Percentiles rank a stretch among this genome's conserved stretches.
These are phyloP conservation scores for Opisthograptis luteolata DNA, from an alignment of 2,888 invertebrate species.

Conservation along the genomic window DNA sequence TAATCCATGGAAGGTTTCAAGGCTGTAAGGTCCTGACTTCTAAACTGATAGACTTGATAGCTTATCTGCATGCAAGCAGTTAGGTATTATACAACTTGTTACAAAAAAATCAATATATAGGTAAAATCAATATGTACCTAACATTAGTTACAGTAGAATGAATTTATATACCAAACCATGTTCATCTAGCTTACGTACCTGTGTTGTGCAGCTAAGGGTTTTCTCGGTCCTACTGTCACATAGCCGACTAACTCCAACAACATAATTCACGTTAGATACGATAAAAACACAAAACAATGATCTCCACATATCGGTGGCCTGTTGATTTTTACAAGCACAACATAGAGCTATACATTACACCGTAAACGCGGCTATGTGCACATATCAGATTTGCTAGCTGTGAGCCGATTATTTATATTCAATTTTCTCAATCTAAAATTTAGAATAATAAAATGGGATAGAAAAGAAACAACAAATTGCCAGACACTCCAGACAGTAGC, in stretches of 20 bases:
- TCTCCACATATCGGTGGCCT: slow-evolving; percentile 46
- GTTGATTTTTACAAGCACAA: slow-evolving; percentile 17
- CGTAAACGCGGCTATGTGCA: slow-evolving; percentile 7
- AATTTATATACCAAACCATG: no score
- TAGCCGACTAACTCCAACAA: slow-evolving; percentile 52
- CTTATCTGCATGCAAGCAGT: no score
- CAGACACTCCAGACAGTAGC: no score
- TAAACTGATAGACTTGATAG: no score
- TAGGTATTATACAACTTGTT: no score
- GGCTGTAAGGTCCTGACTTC: no score
- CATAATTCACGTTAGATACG: slow-evolving; percentile 54
- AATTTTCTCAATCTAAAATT: no score
- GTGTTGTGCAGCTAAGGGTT: slow-evolving; percentile 66
- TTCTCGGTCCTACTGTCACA: slow-evolving; percentile 51
- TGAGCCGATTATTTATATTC: no score
- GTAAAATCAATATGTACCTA: no score
- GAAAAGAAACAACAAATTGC: slow-evolving; percentile 26
- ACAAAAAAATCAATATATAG: slow-evolving; percentile 22
- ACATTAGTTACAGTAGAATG: no score
- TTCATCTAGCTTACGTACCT: slow-evolving; percentile 58
- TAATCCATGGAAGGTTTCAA: no score
- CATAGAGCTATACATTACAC: slow-evolving; percentile 37
- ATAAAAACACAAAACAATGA: slow-evolving; percentile 52
- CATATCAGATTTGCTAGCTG: neutral
- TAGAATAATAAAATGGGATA: no score